phyloP scores from a whole-genome alignment of 2,113 vertebrate species.

The Sander vitreus region DNA sequence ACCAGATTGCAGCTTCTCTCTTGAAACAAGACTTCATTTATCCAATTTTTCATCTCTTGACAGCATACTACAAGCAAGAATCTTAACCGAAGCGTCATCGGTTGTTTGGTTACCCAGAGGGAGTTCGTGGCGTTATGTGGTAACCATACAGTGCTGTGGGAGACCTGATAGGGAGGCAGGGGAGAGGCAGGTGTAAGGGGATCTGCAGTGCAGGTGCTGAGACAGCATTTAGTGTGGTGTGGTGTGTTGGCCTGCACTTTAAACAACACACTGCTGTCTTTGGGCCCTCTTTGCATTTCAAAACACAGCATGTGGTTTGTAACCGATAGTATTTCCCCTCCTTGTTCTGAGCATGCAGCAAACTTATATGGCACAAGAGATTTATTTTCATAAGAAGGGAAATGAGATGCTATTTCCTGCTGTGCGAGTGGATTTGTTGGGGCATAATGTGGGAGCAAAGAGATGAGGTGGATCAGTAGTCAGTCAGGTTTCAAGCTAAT shows the following conservation, averaged over 20 bases:
- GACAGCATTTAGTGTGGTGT: constrained; percentile 30
- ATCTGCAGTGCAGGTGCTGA: constrained; percentile 71
- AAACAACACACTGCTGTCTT: constrained; percentile 10
- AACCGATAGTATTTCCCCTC: no score
- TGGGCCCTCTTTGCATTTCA: not conserved
- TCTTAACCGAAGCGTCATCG: not conserved
- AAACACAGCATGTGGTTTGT: not conserved
- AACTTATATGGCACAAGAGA: not conserved
- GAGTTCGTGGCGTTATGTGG: not conserved
- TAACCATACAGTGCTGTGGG: not conserved
- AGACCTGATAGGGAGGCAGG: not conserved
- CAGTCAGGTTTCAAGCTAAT: constrained; percentile 29
- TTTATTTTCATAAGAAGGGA: constrained; percentile 20
- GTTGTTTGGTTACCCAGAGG: not conserved
- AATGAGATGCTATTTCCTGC: constrained; percentile 28
- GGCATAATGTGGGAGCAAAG: not conserved
- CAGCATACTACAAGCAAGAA: not conserved
- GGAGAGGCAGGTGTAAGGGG: constrained; percentile 30
- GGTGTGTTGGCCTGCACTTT: not conserved
- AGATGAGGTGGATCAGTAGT: constrained; percentile 14
- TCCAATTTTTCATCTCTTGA: not conserved
- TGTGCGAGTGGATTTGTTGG: constrained; percentile 24
- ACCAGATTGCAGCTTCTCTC: constrained; percentile 3
- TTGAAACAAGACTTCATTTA: constrained; percentile 24
- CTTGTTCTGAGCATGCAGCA: not conserved